phyloP scores from a whole-genome alignment of 2,888 invertebrate species.

The Andricus curvator region DNA sequence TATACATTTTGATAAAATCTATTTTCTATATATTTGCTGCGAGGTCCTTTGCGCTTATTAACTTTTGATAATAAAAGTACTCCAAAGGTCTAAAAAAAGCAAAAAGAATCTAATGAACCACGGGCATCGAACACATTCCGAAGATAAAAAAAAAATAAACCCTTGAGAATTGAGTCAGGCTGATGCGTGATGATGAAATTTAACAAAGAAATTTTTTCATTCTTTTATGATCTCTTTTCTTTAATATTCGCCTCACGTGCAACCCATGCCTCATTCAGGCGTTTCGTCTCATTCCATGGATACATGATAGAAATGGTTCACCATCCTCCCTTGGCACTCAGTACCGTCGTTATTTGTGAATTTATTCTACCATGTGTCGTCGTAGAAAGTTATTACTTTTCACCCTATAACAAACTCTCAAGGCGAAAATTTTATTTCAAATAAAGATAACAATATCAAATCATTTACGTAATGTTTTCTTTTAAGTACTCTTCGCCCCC shows the following conservation, averaged over 20 bases:
- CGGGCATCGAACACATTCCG: not conserved
- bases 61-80: no score
- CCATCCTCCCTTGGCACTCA: slow-evolving; percentile 19
- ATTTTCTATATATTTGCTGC: no score
- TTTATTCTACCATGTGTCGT: slow-evolving; percentile 31
- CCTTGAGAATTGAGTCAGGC: not conserved
- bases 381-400: slow-evolving; percentile 17
- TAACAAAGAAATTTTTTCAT: slow-evolving; percentile 41
- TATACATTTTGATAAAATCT: no score
- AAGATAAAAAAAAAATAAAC: slow-evolving; percentile 18
- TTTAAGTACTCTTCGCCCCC: no score
- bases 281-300: slow-evolving; percentile 9
- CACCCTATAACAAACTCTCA: not conserved
- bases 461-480: no score
- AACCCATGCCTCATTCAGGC: slow-evolving; percentile 56
- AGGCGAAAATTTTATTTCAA: not conserved
- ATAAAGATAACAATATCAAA: not conserved
- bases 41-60: no score
- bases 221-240: slow-evolving; percentile 40
- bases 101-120: not conserved
- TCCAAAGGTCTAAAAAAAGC: not conserved
- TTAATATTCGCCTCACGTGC: slow-evolving; percentile 60
- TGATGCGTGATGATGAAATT: slow-evolving; percentile 27
- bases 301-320: slow-evolving; percentile 34
- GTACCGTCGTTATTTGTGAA: slow-evolving; percentile 16